Conservation (phyloP, 2,797 vertebrate species). For the Buceros bicornis region DNA sequence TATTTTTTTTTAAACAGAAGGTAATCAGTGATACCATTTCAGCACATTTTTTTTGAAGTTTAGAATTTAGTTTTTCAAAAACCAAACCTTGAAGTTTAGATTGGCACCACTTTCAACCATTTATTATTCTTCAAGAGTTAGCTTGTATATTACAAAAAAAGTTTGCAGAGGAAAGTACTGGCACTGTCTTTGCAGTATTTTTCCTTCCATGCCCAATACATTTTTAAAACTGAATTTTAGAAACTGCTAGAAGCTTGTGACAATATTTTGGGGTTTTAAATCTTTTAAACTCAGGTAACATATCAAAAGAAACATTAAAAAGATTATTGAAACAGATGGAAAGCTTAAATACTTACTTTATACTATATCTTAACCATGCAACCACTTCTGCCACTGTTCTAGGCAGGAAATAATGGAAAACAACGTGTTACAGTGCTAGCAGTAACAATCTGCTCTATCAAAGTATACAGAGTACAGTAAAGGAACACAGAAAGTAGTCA, state of each 20-base stretch:
- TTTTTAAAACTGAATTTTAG: not conserved
- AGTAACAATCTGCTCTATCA: not conserved
- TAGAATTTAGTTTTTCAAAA: not conserved
- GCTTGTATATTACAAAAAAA: not conserved
- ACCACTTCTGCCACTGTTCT: not conserved
- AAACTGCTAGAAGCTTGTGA: not conserved
- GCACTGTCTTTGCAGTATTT: not conserved
- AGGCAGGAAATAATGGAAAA: not conserved
- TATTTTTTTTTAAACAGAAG: not conserved
- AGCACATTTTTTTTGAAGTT: not conserved
- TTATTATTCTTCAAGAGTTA: not conserved
- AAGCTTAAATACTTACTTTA: not conserved
- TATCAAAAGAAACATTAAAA: not conserved
- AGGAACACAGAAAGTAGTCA: not conserved
- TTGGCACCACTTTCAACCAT: not conserved
- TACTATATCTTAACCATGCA: not conserved
- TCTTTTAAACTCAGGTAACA: not conserved
- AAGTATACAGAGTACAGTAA: not conserved
- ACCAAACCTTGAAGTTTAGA: not conserved
- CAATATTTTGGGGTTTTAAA: not conserved
- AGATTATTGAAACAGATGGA: not conserved
- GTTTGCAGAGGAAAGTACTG: not conserved
- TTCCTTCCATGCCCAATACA: not conserved
- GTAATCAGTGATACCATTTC: not conserved
- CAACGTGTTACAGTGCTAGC: not conserved